Evolutionary conservation across 2,888 invertebrate genomes (phyloP), one percentile per base, ranked within the genome.

Genomic region (Synergus laeviventris): DNA sequence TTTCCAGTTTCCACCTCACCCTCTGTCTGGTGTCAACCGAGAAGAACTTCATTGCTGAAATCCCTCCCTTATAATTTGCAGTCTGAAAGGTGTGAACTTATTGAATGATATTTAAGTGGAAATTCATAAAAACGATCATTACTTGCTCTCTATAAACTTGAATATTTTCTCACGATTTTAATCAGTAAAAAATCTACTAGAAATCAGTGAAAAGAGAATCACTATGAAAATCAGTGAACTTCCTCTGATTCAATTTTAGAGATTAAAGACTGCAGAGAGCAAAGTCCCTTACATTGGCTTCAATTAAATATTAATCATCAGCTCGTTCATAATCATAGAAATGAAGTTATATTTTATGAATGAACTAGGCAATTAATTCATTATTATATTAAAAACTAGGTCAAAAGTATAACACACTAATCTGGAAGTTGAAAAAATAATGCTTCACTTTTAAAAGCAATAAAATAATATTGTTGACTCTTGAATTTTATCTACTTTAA

Each of bases 1-100:
- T 76, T 77, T 76, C 75, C 76, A 78, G 49, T 76, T 77, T 76
- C 75, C 76, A 78, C 75, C 60, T 66, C 31, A 31, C 45, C 70
- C 70, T 36, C 49, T 36, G 49, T 70, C 49, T 66, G 70, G 31
- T 70, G 31, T 49, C 70, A 70, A 7, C 45, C 70, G 11, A 66
- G 66, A 66, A 54, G 31, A 70, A 70, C 31, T 70, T 70, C 70
- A 70, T 49, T 49, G 70, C 45, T 70, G 24, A 49, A 70, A 70
- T 49, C 49, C 49, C n/a, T 31, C n/a, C 70, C 49, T 70, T 49
- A 70, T 70, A 49, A 70, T 49, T 70, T 66, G 31, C n/a, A 66
- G 66, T 45, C 31, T 59, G 45, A 70, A 70, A 49, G 70, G 70
- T 49, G 70, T 49, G 16, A 49, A 70, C 36, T 24, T 45, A 66